Evolutionary conservation across 2,888 invertebrate species (phyloP).

Genomic region (Drosophila prostipennis): DNA sequence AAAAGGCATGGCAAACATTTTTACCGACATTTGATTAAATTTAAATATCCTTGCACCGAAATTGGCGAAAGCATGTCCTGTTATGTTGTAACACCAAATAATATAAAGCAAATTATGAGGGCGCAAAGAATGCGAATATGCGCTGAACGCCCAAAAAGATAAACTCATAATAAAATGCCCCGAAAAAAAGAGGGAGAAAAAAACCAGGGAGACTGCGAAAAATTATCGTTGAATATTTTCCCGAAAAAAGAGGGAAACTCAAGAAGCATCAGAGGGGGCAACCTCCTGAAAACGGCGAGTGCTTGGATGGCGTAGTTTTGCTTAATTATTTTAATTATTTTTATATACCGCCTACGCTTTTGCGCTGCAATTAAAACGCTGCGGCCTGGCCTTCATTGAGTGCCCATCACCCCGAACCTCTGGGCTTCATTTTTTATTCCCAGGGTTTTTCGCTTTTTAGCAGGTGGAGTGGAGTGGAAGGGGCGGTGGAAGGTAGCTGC

Average conservation of each 20-base stretch:
- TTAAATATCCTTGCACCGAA: slow-evolving; percentile 74
- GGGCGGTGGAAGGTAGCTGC: slow-evolving; percentile 29
- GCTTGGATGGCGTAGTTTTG: slow-evolving; percentile 63
- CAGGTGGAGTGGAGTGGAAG: slow-evolving; percentile 40
- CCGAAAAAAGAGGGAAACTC: slow-evolving; percentile 45
- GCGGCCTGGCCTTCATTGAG: slow-evolving; percentile 49
- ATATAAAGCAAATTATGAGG: slow-evolving; percentile 45
- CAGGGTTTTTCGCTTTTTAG: slow-evolving; percentile 24
- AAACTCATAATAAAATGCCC: slow-evolving; percentile 35
- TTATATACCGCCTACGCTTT: slow-evolving; percentile 60
- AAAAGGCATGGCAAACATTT: slow-evolving; percentile 67
- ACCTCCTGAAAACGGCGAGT: slow-evolving; percentile 27
- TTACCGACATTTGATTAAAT: slow-evolving; percentile 78
- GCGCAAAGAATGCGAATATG: slow-evolving; percentile 22
- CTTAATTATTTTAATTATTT: slow-evolving; percentile 78
- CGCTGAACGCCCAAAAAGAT: slow-evolving; percentile 6
- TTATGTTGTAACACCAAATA: slow-evolving; percentile 45
- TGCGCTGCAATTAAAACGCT: slow-evolving; percentile 73
- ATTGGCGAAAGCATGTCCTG: slow-evolving; percentile 59
- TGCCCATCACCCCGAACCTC: slow-evolving; percentile 28
- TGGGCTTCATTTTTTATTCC: slow-evolving; percentile 5
- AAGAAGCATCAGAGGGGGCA: slow-evolving; percentile 7
- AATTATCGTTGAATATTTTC: slow-evolving; percentile 47
- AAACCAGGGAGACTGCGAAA: slow-evolving; percentile 23
- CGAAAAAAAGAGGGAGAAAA: background rate